Base-by-base conservation (phyloP, 2,113 vertebrate genomes). In the Oreotrochilus melanogaster region DNA sequence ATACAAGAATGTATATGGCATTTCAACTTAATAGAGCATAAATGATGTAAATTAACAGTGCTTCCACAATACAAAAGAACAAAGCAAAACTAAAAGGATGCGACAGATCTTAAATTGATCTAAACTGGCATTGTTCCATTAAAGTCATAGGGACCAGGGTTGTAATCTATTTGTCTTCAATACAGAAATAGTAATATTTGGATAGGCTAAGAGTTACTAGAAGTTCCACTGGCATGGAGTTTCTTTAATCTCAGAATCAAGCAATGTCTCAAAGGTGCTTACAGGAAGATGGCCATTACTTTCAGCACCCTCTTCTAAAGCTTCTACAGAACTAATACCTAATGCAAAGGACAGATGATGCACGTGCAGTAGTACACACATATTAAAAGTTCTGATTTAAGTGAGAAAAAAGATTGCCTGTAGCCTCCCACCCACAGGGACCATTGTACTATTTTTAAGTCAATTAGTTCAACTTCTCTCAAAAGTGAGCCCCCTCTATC, bases 381-480 rank as follows among this genome's bases (percentile, higher is more conserved):
- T n/a, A 95, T 88, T 89, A 87, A 18, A 93, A 96, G 72, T 86
- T 73, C 82, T 45, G 39, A 93, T 89, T 86, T 94, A 76, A 94
- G 61, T 47, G 81, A 92, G 74, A 92, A 96, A 86, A 84, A 88
- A 42, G 23, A 86, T 60, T 75, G 89, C 96, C 78, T 93, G 87
- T 21, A 95, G 94, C 61, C 30, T 93, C 67, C 48, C 60, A 95
- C 64, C 65, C 86, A 88, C 85, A 96, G 72, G 75, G 96, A 82
- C 71, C 87, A 28, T 89, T 95, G 78, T 79, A 96, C 72, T 95
- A 83, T 93, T 97, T 97, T 98, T 89, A 93, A 96, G 71, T 88
- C 93, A 96, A 96, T 97, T 97, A 97, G 51, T 88, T 94, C 31
- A 94, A 72, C 66, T 95, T 82, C 86, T 90, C 72, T 91, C 57